Conservation (phyloP, 2,113 vertebrate genomes). For the Chloropsis cyanopogon region DNA sequence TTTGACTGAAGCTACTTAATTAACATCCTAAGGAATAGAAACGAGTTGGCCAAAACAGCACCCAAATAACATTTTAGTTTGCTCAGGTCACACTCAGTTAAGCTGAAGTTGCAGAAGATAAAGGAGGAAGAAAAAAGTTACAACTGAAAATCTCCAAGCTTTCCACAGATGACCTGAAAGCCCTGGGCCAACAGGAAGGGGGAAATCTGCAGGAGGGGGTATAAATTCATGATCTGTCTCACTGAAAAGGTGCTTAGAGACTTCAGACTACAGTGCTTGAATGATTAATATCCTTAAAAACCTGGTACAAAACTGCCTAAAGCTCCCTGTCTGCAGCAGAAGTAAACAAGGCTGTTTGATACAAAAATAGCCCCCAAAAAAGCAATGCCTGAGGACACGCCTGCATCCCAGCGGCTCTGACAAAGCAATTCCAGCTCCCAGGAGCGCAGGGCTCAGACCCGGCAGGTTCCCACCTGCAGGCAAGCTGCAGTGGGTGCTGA, state of each 20-base stretch:
- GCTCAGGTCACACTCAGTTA: neutral
- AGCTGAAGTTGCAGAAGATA: neutral
- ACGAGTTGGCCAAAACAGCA: neutral
- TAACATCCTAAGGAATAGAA: neutral
- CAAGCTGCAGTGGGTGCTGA: accelerated
- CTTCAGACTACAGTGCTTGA: neutral
- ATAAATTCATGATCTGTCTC: neutral
- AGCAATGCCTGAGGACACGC: neutral
- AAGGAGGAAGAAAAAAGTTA: neutral
- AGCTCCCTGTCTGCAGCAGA: neutral
- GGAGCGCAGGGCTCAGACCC: neutral
- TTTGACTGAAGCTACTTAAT: neutral
- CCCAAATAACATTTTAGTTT: neutral
- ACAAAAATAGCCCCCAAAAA: neutral
- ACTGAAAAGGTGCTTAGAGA: neutral
- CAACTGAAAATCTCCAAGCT: neutral
- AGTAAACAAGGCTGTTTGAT: neutral
- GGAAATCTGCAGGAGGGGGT: neutral
- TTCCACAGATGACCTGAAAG: neutral
- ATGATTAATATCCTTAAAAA: neutral
- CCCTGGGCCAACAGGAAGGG: neutral
- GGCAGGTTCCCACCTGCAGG: neutral
- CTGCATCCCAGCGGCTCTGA: neutral
- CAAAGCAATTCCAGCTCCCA: neutral
- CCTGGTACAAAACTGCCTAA: neutral